phyloP scores from a whole-genome alignment of 2,888 invertebrate species.

The Cataglyphis cursor region DNA sequence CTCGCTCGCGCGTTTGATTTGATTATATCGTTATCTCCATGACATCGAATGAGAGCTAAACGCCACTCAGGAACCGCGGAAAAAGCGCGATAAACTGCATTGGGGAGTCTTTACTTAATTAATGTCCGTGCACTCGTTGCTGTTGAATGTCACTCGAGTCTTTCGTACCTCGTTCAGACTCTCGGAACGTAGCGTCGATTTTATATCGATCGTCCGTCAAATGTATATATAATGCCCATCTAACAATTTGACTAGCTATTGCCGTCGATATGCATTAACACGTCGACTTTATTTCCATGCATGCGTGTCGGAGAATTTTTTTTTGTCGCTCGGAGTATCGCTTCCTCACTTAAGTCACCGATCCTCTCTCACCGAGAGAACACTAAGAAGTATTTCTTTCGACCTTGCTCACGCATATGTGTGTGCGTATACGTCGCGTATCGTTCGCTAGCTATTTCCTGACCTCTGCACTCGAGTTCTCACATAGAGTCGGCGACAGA shows the following conservation, averaged over 20 bases:
- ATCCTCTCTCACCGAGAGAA: slow-evolving; percentile 28
- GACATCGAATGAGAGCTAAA: slow-evolving; percentile 21
- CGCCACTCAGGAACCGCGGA: slow-evolving; percentile 11
- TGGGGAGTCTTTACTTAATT: slow-evolving; percentile 25
- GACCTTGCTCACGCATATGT: slow-evolving; percentile 52
- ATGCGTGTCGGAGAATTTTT: background rate
- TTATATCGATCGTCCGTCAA: slow-evolving; percentile 61
- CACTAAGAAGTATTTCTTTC: background rate
- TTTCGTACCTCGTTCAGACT: slow-evolving; percentile 8
- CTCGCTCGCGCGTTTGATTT: background rate
- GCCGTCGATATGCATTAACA: background rate
- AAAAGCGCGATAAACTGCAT: slow-evolving; percentile 17
- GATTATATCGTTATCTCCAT: slow-evolving; percentile 15
- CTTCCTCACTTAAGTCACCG: slow-evolving; percentile 32
- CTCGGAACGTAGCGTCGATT: background rate
- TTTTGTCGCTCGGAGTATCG: slow-evolving; percentile 10
- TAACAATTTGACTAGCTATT: slow-evolving; percentile 71
- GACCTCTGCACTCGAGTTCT: slow-evolving; percentile 58
- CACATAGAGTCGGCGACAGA: slow-evolving; percentile 58
- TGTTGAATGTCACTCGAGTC: slow-evolving; percentile 35
- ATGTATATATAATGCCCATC: slow-evolving; percentile 69
- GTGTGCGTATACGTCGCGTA: slow-evolving; percentile 50
- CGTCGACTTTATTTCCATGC: background rate
- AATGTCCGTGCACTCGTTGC: background rate
- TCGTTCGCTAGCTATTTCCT: slow-evolving; percentile 64